phyloP scores from a whole-genome alignment of 2,113 vertebrate genomes.

The Alces alces region DNA sequence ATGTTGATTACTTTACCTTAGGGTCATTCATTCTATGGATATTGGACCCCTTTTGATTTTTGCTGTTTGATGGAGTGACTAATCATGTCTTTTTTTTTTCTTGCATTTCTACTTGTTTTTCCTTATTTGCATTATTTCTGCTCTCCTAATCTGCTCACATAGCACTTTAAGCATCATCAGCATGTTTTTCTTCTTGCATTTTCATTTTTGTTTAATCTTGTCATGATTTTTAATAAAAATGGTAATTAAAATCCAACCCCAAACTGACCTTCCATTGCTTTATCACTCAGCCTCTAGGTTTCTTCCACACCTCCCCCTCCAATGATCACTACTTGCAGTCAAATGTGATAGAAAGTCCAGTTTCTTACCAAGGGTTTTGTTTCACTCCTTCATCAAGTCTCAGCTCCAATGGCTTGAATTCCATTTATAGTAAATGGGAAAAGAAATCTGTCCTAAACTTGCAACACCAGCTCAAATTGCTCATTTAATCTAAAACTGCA shows the following conservation, averaged over 20 bases:
- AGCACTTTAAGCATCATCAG: neutral
- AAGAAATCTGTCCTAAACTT: neutral
- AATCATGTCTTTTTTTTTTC: neutral
- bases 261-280: neutral
- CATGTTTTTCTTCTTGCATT: neutral
- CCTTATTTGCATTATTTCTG: neutral
- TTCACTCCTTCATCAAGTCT: neutral
- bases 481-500: neutral
- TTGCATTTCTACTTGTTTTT: neutral
- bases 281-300: neutral
- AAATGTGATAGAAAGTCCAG: neutral
- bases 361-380: neutral
- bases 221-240: constrained; percentile 31
- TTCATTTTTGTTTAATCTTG: constrained; percentile 22
- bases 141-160: neutral
- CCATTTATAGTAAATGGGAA: neutral
- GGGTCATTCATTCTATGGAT: neutral
- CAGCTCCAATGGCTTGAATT: neutral
- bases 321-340: neutral
- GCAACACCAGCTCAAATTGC: neutral
- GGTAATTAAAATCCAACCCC: neutral
- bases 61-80: neutral
- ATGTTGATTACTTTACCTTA: neutral
- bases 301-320: neutral
- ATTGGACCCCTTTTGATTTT: neutral